phyloP scores from a whole-genome alignment of 2,888 invertebrate genomes.

The Hyposoter didymator region DNA sequence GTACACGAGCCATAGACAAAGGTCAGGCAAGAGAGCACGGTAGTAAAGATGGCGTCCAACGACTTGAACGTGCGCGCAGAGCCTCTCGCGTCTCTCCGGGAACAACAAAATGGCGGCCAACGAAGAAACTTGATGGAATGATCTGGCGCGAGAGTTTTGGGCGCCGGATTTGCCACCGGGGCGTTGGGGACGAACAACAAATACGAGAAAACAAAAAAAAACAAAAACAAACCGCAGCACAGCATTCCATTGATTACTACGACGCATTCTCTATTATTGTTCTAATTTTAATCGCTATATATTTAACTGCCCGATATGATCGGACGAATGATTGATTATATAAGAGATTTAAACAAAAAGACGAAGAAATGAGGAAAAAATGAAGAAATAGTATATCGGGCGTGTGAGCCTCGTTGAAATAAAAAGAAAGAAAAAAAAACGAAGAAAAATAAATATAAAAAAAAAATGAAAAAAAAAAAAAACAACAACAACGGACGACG shows the following conservation, averaged over 20 bases:
- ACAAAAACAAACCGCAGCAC: constrained; percentile 45
- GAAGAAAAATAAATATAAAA: constrained; percentile 36
- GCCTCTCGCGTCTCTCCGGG: constrained; percentile 43
- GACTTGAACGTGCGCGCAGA: neutral
- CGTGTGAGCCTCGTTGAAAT: constrained; percentile 75
- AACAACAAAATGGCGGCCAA: constrained; percentile 31
- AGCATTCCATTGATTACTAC: constrained; percentile 62
- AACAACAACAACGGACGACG: neutral
- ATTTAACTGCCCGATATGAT: constrained; percentile 66
- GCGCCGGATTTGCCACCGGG: constrained; percentile 37
- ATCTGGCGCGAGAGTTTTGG: constrained; percentile 28
- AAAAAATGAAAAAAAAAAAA: constrained; percentile 6
- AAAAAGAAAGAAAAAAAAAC: constrained; percentile 70
- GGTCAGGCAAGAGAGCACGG: neutral
- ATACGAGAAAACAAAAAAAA: neutral
- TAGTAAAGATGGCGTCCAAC: constrained; percentile 46
- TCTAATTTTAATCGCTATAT: constrained; percentile 68
- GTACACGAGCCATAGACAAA: neutral
- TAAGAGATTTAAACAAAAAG: constrained; percentile 43
- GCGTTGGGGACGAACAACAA: constrained; percentile 12
- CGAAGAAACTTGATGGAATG: neutral
- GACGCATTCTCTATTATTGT: constrained; percentile 66
- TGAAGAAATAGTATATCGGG: constrained; percentile 72
- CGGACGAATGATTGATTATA: constrained; percentile 64
- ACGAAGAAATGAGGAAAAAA: constrained; percentile 37